A percentile compares a stretch with the other conserved stretches of the same genome.
Conservation (phyloP, 1,140 invertebrate species). For the Amyelois transitella region DNA sequence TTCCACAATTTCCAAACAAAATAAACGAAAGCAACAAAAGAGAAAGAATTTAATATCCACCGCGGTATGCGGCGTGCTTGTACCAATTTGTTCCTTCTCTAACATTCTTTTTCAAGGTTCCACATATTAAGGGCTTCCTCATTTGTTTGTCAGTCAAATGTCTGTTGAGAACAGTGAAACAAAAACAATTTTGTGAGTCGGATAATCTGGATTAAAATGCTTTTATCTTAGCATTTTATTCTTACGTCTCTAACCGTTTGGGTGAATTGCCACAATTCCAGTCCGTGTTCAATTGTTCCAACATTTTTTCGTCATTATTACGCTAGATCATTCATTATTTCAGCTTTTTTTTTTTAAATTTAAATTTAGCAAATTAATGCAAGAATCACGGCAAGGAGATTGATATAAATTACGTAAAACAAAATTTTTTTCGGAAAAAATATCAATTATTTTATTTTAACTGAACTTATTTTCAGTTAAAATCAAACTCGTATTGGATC, state of each 20-base stretch:
- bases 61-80: slow-evolving; percentile 39
- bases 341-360: too few species aligned
- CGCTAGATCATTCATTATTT: too few species aligned
- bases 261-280: too few species aligned
- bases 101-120: slow-evolving; percentile 32
- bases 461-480: too few species aligned
- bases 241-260: not conserved
- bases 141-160: slow-evolving; percentile 13
- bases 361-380: too few species aligned
- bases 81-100: slow-evolving; percentile 51
- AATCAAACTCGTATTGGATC: too few species aligned
- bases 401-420: too few species aligned
- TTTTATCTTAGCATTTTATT: not conserved
- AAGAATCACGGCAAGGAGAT: too few species aligned
- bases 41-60: slow-evolving; percentile 61
- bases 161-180: slow-evolving; percentile 5
- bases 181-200: not conserved
- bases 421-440: too few species aligned
- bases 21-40: slow-evolving; percentile 44
- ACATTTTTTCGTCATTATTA: too few species aligned
- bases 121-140: slow-evolving; percentile 20
- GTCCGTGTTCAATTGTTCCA: too few species aligned
- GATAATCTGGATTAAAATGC: not conserved
- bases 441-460: too few species aligned
- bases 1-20: slow-evolving; percentile 45